Evolutionary conservation across 64 coral and sea anemone species (phyloP), one percentile per base, ranked within the genome.

Genomic region (Dendronephthya gigantea): DNA sequence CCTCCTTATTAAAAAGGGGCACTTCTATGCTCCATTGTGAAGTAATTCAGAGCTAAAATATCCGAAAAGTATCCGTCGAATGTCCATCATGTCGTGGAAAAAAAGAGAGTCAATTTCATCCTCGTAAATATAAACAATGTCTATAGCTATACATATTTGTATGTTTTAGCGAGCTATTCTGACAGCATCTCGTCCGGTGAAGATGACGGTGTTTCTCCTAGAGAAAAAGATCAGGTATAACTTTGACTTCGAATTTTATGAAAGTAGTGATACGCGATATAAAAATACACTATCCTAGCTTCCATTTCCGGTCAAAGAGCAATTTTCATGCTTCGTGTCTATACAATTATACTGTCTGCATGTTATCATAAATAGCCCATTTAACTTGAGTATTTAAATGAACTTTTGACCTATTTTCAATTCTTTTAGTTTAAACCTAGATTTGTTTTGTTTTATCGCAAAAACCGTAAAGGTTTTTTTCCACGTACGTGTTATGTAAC

Each of bases 161-260:
- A 36, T 36, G 12, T 87, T 93, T 35, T 85, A 98, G 95, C 95
- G n/a, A 98, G 95, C 88, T 98, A 98, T 31, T 93, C 95, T 0
- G 95, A 98, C 85, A 79, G 95, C 39, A 93, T 93, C 50, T 98
- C 95, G 25, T 98, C 95, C 4, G 95, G 93, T 41, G 95, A 98
- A 52, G 94, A 97, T 68, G 95, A 98, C 90, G 92, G 72, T 12
- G 72, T 90, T n/a, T 98, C 95, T 19, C 95, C 95, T 4, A 93
- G 95, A 72, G 95, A 98, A 48, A 89, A 91, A 88, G 83, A 84
- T 43, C 95, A 98, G 95, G 95, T 93, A 88, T 91, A 38, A 39
- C 47, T 79, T 19, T 89, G 83, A 12, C 72, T 36, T 25, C 15
- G 81, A 74, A 55, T 40, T 39, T 82, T 31, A 68, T 19, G 50